Evolutionary conservation across 2,888 invertebrate genomes (phyloP).

Genomic region (Pachydiplax longipennis): DNA sequence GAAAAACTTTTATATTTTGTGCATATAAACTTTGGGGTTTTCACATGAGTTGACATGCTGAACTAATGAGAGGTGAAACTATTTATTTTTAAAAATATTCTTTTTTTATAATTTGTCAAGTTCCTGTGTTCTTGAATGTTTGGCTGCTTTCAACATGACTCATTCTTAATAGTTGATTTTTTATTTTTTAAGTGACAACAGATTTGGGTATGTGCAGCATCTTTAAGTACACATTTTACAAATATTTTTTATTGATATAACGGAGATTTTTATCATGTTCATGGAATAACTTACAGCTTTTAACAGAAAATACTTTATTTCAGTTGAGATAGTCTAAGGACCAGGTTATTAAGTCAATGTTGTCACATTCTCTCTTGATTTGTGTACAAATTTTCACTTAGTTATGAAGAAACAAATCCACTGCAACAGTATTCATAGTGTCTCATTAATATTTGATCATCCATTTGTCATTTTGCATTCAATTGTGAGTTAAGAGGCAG

Average conservation of each 20-base stretch:
- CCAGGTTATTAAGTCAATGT: too few relatives aligned
- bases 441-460: neutral
- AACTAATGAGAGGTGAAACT: conserved; percentile 32
- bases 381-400: neutral
- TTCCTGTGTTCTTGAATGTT: conserved; percentile 36
- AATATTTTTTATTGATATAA: conserved; percentile 21
- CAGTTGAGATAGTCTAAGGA: too few relatives aligned
- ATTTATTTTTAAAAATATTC: conserved; percentile 40
- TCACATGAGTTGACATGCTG: conserved; percentile 35
- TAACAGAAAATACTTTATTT: conserved; percentile 5
- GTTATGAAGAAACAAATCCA: neutral
- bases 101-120: conserved; percentile 40
- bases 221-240: neutral
- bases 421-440: neutral
- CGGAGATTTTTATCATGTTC: neutral
- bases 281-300: neutral
- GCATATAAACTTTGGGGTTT: conserved; percentile 37
- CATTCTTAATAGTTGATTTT: neutral
- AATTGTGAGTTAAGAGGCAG: neutral
- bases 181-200: neutral
- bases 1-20: conserved; percentile 38
- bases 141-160: conserved; percentile 12
- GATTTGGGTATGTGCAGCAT: conserved; percentile 18
- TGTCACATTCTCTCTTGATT: neutral
- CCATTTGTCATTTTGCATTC: neutral